phyloP scores from a whole-genome alignment of 2,113 vertebrate species.

The Siniperca chuatsi region DNA sequence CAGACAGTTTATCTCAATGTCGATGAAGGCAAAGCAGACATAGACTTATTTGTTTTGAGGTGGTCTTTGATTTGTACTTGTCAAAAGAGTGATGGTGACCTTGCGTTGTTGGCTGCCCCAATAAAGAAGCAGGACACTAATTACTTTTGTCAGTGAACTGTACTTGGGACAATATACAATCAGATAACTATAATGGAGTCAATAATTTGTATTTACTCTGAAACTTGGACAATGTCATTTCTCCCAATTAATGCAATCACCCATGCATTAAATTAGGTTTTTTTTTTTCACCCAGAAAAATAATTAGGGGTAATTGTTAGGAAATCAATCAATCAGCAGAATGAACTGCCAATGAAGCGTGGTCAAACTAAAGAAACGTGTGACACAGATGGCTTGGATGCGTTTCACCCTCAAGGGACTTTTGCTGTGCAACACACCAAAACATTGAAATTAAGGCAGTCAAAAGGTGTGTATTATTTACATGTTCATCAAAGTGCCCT shows the following conservation, averaged over 20 bases:
- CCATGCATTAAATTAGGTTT: constrained; percentile 88
- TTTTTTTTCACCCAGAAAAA: constrained; percentile 78
- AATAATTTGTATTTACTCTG: constrained; percentile 87
- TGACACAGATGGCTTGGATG: constrained; percentile 73
- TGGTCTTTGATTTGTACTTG: constrained; percentile 80
- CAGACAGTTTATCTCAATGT: constrained; percentile 81
- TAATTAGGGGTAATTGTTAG: constrained; percentile 83
- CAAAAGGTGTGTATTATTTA: constrained; percentile 19
- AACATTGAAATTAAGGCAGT: constrained; percentile 41
- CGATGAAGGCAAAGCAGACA: constrained; percentile 73
- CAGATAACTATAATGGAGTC: constrained; percentile 86
- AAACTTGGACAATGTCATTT: constrained; percentile 88
- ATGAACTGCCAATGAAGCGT: constrained; percentile 78
- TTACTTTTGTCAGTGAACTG: constrained; percentile 84
- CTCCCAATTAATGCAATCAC: constrained; percentile 84
- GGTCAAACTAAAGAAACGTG: constrained; percentile 72
- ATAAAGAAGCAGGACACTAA: constrained; percentile 77
- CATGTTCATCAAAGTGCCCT: constrained; percentile 17
- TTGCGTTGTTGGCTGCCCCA: constrained; percentile 75
- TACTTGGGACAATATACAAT: constrained; percentile 85
- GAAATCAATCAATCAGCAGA: constrained; percentile 84
- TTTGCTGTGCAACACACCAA: constrained; percentile 44
- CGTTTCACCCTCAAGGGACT: constrained; percentile 49
- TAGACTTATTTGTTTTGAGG: constrained; percentile 80
- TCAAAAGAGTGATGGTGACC: constrained; percentile 79